Conservation (phyloP, 2,888 invertebrate genomes). For the Ectemnius continuus region DNA sequence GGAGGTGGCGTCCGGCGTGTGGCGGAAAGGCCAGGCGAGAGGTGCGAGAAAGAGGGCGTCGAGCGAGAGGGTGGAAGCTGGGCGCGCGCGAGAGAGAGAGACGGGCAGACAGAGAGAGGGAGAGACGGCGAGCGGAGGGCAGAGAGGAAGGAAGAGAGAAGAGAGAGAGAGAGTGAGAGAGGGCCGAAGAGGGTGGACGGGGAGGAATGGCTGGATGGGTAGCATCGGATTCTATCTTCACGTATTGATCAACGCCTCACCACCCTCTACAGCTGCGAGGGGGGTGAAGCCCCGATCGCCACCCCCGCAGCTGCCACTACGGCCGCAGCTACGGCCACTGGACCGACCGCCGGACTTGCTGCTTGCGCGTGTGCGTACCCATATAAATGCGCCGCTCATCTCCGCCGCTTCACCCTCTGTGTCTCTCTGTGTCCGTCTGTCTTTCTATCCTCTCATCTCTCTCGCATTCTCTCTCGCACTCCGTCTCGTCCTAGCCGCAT, state of each 20-base stretch:
- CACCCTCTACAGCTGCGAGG: constrained; percentile 62
- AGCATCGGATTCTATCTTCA: constrained; percentile 78
- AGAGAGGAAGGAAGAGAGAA: constrained; percentile 34
- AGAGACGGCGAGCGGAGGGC: constrained; percentile 40
- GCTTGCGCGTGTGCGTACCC: constrained; percentile 68
- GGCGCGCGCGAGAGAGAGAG: constrained; percentile 19
- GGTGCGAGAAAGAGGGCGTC: constrained; percentile 23
- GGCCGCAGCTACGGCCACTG: constrained; percentile 77
- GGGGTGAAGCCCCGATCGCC: constrained; percentile 69
- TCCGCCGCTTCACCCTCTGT: constrained; percentile 48
- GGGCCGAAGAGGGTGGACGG: constrained; percentile 34
- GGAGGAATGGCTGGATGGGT: constrained; percentile 68
- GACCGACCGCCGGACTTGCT: constrained; percentile 74
- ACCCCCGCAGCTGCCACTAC: constrained; percentile 71
- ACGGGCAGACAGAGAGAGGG: constrained; percentile 44
- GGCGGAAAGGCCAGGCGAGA: constrained; percentile 12
- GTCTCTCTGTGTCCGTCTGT: too few species aligned
- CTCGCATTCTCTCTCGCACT: too few species aligned
- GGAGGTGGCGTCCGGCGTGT: constrained; percentile 47
- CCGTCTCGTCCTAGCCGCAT: too few species aligned
- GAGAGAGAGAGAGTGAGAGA: constrained; percentile 40
- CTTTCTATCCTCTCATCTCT: too few species aligned
- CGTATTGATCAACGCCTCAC: constrained; percentile 79
- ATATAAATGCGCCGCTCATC: constrained; percentile 67
- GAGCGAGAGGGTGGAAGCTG: constrained; percentile 14